Percentiles rank a stretch among this genome's conserved stretches.
These are phyloP conservation scores for Dascillus cervinus DNA, from an alignment of 2,888 invertebrate genomes.

Conservation along the genomic window DNA sequence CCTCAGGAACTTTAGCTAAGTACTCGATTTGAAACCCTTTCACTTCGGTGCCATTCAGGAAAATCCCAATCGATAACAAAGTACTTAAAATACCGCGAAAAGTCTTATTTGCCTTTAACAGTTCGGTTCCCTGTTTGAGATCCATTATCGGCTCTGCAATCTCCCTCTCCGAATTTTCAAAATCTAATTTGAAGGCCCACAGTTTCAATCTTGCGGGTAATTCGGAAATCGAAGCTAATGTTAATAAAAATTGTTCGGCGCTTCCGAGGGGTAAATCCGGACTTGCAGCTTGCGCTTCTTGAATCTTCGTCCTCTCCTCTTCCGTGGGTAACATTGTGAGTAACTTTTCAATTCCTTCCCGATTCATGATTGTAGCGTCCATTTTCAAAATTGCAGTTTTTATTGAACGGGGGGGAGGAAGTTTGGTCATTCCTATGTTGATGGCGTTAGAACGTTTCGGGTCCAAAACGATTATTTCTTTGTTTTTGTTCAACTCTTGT, in stretches of 20 bases:
- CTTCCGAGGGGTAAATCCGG: slow-evolving; percentile 88
- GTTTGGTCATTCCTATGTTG: slow-evolving; percentile 97
- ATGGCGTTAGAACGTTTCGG: slow-evolving; percentile 98
- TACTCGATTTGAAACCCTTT: slow-evolving; percentile 98
- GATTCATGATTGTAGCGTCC: slow-evolving; percentile 96
- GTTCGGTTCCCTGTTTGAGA: slow-evolving; percentile 92
- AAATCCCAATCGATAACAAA: slow-evolving; percentile 90
- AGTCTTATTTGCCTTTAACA: slow-evolving; percentile 84
- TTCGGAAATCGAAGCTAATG: slow-evolving; percentile 91
- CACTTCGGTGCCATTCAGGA: slow-evolving; percentile 85
- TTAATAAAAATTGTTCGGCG: slow-evolving; percentile 97
- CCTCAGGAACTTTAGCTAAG: slow-evolving; percentile 93
- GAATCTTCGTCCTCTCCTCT: slow-evolving; percentile 84
- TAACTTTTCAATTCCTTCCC: slow-evolving; percentile 97
- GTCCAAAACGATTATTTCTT: slow-evolving; percentile 90
- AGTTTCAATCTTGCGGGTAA: slow-evolving; percentile 86
- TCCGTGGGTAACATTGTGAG: slow-evolving; percentile 96
- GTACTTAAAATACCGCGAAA: slow-evolving; percentile 93
- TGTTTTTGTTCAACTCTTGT: slow-evolving; percentile 77
- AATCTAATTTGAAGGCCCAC: slow-evolving; percentile 98
- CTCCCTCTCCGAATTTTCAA: slow-evolving; percentile 95
- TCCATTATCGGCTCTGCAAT: slow-evolving; percentile 99
- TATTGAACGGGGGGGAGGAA: slow-evolving; percentile 95
- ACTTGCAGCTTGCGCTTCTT: slow-evolving; percentile 89
- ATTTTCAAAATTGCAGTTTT: slow-evolving; percentile 99